Base-by-base conservation (phyloP, 2,888 invertebrate genomes). In the Yponomeuta plumbellus region DNA sequence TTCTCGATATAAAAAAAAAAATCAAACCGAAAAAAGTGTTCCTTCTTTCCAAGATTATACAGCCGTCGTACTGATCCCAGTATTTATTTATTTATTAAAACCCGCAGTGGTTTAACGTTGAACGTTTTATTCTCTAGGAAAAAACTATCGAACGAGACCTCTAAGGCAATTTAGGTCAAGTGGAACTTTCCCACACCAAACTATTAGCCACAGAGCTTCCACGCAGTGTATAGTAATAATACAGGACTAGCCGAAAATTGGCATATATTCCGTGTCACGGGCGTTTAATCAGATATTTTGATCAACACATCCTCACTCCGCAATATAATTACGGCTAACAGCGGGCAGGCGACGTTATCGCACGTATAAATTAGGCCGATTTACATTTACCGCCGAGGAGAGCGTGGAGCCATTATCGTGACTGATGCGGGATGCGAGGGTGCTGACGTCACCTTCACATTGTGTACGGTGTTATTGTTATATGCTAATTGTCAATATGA, bases 281-380 rank as follows among this genome's bases (percentile, higher is more conserved):
- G 11, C 40, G 44, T 63, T 44, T 63, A 22, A 63, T 63, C 40
- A 22, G 52, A 77, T 82, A 80, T 89, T 88, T 86, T 86, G 88
- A 91, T 90, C 90, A 89, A 86, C 88, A 88, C 87, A 89, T 89
- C 89, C 88, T 88, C 88, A 85, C 86, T 81, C 80, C 83, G 88
- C 85, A 88, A 88, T 88, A 90, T 90, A 89, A 91, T 90, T 90
- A 91, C 89, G 87, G 87, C 86, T 88, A 89, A 89, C 90, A 89
- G 89, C 89, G 85, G 85, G 83, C 85, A 86, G 86, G 84, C 83
- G 89, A 89, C 89, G 89, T 89, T 91, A 91, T 91, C 90, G 85
- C 82, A 80, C 84, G 86, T 88, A 89, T 91, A 91, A 90, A 91
- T 90, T 91, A 90, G 87, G 84, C 79, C 86, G 88, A 89, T 91